Percentiles rank a stretch among this genome's conserved stretches.
Conservation (phyloP, 2,888 invertebrate species). For the Sinodicranocentrus sp. region DNA sequence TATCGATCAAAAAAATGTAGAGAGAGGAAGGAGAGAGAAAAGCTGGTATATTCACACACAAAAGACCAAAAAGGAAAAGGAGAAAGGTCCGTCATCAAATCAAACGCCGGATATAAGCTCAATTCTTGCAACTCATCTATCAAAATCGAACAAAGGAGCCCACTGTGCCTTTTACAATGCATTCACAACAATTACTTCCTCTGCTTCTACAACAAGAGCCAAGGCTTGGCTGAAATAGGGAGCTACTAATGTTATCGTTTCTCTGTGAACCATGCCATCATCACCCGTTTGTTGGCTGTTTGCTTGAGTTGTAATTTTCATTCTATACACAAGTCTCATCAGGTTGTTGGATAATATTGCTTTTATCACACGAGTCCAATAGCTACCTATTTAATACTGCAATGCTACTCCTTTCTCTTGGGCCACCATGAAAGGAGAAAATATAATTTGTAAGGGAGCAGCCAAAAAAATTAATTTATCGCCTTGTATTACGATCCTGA, state of each 20-base stretch:
- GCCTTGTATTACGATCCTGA: slow-evolving; percentile 40
- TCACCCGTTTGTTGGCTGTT: slow-evolving; percentile 33
- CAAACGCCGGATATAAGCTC: slow-evolving; percentile 70
- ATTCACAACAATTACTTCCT: slow-evolving; percentile 66
- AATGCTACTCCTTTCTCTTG: slow-evolving; percentile 24
- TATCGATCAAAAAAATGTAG: slow-evolving; percentile 61
- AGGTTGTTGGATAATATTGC: slow-evolving; percentile 49
- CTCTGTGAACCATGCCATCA: background rate
- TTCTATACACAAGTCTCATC: slow-evolving; percentile 39
- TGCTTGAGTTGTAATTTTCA: slow-evolving; percentile 48
- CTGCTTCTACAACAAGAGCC: too few species aligned
- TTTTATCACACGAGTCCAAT: slow-evolving; percentile 19
- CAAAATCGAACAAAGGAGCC: slow-evolving; percentile 66
- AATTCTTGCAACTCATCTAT: slow-evolving; percentile 69
- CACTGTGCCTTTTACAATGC: slow-evolving; percentile 67
- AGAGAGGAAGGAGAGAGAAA: slow-evolving; percentile 29
- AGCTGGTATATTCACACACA: background rate
- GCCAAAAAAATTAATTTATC: slow-evolving; percentile 33
- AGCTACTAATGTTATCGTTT: slow-evolving; percentile 15
- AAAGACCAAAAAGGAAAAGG: slow-evolving; percentile 50
- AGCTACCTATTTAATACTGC: slow-evolving; percentile 53
- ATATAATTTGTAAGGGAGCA: too few species aligned
- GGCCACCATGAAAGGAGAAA: too few species aligned
- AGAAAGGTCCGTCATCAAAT: slow-evolving; percentile 70
- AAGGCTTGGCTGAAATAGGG: slow-evolving; percentile 9